Base-by-base conservation (phyloP, 2,113 vertebrate species). In the Chaetura pelagica region DNA sequence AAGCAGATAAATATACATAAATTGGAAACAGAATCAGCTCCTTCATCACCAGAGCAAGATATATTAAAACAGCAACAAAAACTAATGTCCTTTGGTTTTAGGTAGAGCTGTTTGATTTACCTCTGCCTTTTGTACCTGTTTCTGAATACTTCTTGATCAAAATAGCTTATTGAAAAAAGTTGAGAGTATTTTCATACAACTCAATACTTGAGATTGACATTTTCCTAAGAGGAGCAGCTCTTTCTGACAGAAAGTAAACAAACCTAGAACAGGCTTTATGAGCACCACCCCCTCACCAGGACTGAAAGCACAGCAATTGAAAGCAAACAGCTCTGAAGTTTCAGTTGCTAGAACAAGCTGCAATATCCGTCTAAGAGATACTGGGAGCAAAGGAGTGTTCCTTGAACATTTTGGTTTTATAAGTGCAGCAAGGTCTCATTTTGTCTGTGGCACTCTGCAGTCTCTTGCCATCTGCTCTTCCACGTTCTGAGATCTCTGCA, bases 11-110 rank as follows among this genome's bases (percentile, higher is more conserved):
- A 46, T 72, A 67, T 3, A n/a, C 6, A 2, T 63, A 71, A 91
- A 92, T 63, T 86, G 79, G 79, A 92, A 95, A 74, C 82, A 88
- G 78, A 74, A 90, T 79, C 64, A 68, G 32, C 34, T 90, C 85
- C 82, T 92, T 88, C 72, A 90, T 94, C 90, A 80, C 40, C 68
- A 83, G 59, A 67, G 78, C 26, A 71, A 61, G 86, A 72, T 30
- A 32, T 52, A 88, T 3, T 75, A 81, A 93, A 81, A 80, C 13
- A 44, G 62, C 90, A 79, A 72, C 23, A 72, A 72, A 96, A 84
- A 0, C 1, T 1, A 77, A 87, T 61, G n/a, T 35, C 52, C 40
- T 81, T 86, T 76, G n/a, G 59, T 93, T 94, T 94, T 90, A 84
- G n/a, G n/a, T 73, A 83, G 52, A 89, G 34, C 32, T 49, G 61